Evolutionary conservation across 2,888 invertebrate genomes (phyloP).

Genomic region (Hydrotaea cyrtoneurina): DNA sequence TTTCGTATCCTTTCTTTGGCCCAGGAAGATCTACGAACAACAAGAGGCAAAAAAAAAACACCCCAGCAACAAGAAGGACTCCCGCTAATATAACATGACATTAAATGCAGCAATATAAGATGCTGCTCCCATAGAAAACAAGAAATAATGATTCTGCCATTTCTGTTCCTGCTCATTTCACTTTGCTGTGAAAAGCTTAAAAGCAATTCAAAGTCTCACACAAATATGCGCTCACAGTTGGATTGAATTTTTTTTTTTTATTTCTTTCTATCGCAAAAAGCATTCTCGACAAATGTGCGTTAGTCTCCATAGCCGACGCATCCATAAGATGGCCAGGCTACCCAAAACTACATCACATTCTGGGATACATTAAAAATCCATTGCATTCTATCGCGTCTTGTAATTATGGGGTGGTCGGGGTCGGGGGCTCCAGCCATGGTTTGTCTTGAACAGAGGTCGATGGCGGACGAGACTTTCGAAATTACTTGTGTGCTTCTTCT

Average conservation of each 20-base stretch:
- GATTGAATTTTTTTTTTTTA: slow-evolving; percentile 48
- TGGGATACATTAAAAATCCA: slow-evolving; percentile 47
- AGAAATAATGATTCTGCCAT: slow-evolving; percentile 27
- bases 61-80: slow-evolving; percentile 29
- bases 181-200: slow-evolving; percentile 17
- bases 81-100: slow-evolving; percentile 56
- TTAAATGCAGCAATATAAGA: slow-evolving; percentile 57
- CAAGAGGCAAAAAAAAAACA: too few species aligned
- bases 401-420: slow-evolving; percentile 43
- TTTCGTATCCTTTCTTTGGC: slow-evolving; percentile 50
- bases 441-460: not conserved
- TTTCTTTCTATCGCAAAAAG: slow-evolving; percentile 18
- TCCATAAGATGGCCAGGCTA: not conserved
- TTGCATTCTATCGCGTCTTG: slow-evolving; percentile 3
- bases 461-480: not conserved
- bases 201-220: slow-evolving; percentile 30
- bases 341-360: not conserved
- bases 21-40: not conserved
- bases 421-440: too few species aligned
- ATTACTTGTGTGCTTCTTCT: slow-evolving; percentile 20
- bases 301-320: slow-evolving; percentile 11
- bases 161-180: not conserved
- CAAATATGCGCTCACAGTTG: slow-evolving; percentile 37
- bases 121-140: slow-evolving; percentile 4
- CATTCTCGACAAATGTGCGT: slow-evolving; percentile 57